These are phyloP conservation scores for Gymnocephalus cernua DNA, from an alignment of 2,113 vertebrate genomes.

Conservation along the genomic window DNA sequence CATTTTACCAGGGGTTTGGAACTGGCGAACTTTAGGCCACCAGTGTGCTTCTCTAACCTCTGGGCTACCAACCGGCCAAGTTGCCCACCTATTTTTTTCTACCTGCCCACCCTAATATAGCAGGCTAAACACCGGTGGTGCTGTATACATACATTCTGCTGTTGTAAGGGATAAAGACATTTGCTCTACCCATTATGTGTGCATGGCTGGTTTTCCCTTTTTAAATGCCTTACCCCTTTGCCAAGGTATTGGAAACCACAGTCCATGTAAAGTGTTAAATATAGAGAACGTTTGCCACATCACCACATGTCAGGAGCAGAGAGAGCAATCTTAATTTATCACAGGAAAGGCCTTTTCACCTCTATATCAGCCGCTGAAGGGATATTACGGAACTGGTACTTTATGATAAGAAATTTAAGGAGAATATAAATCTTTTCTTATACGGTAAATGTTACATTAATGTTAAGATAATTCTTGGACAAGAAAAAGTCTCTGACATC, in stretches of 20 bases:
- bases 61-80: no score
- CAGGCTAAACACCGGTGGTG: no score
- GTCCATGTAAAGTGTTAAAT: conserved; percentile 59
- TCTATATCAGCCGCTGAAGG: conserved; percentile 48
- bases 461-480: conserved; percentile 1
- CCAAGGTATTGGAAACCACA: conserved; percentile 54
- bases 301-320: conserved; percentile 58
- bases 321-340: conserved; percentile 68
- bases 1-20: no score
- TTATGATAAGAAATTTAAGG: conserved; percentile 26
- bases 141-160: neutral
- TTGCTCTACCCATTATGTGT: conserved; percentile 58
- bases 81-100: no score
- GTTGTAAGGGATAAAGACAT: conserved; percentile 48
- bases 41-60: no score
- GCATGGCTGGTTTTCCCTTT: conserved; percentile 55
- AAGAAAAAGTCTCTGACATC: conserved; percentile 26
- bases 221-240: conserved; percentile 33
- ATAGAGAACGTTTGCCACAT: conserved; percentile 37
- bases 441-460: conserved; percentile 41
- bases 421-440: conserved; percentile 37
- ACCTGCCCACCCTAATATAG: no score
- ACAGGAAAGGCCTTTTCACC: conserved; percentile 47
- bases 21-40: no score
- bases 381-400: conserved; percentile 15